A percentile compares a stretch with the other conserved stretches of the same genome.
Evolutionary conservation across 1,140 invertebrate genomes (phyloP).

Genomic region (Rhopalosiphum maidis): DNA sequence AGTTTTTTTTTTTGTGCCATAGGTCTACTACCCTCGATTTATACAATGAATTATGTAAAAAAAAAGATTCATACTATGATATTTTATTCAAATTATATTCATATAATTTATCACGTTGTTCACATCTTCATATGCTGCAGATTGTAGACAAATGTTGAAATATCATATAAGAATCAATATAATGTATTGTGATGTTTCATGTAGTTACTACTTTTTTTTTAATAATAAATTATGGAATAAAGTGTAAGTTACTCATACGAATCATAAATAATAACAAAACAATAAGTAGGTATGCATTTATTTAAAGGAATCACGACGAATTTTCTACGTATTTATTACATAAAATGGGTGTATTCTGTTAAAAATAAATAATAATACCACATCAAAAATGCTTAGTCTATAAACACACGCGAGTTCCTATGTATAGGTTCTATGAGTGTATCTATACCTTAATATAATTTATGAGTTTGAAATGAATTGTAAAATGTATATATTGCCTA

Average conservation of each 20-base stretch:
- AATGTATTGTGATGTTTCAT: neutral
- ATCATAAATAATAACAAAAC: neutral
- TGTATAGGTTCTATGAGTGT: neutral
- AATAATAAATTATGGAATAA: neutral
- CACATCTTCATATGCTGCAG: neutral
- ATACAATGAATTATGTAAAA: constrained; percentile 32
- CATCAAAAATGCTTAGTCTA: neutral
- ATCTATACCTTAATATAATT: neutral
- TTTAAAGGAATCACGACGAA: neutral
- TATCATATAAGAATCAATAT: neutral
- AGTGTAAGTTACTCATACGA: neutral
- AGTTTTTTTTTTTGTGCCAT: neutral
- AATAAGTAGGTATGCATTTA: neutral
- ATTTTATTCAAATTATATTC: constrained; percentile 13
- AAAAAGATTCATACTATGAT: neutral
- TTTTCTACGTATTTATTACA: neutral
- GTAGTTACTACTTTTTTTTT: neutral
- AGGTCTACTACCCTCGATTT: constrained; percentile 15
- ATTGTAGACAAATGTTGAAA: neutral
- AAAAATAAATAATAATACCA: neutral
- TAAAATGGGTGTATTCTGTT: neutral
- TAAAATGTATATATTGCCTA: neutral
- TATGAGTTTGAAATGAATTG: neutral
- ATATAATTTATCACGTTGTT: neutral
- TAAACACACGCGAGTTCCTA: neutral